These are phyloP conservation scores for Bostrychus sinensis DNA, from an alignment of 2,113 vertebrate genomes.

Conservation along the genomic window DNA sequence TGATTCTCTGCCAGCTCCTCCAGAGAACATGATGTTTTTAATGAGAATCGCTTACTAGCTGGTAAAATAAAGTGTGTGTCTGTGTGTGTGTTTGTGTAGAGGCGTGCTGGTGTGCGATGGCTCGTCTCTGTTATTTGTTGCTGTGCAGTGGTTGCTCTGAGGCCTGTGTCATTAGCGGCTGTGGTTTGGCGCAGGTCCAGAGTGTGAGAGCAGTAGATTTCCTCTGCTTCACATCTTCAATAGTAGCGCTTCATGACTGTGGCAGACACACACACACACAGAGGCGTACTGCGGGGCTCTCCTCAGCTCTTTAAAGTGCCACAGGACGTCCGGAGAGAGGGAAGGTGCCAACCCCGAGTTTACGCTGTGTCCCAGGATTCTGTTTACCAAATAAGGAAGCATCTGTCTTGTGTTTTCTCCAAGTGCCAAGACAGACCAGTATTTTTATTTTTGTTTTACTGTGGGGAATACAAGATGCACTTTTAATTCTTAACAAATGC, in stretches of 20 bases:
- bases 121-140: conserved; percentile 33
- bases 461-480: neutral
- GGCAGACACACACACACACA: conserved; percentile 51
- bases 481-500: neutral
- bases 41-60: conserved; percentile 34
- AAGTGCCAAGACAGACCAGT: conserved; percentile 22
- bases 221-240: conserved; percentile 39
- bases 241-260: conserved; percentile 47
- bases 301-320: conserved; percentile 49
- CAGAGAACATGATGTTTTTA: conserved; percentile 27
- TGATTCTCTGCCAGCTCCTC: conserved; percentile 12
- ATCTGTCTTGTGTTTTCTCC: conserved; percentile 63
- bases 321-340: conserved; percentile 40
- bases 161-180: conserved; percentile 52
- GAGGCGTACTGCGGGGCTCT: conserved; percentile 35
- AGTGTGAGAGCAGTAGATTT: conserved; percentile 58
- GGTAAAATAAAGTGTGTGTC: conserved; percentile 23
- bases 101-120: conserved; percentile 14
- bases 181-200: conserved; percentile 65
- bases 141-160: conserved; percentile 46
- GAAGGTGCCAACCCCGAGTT: conserved; percentile 71
- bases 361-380: conserved; percentile 48
- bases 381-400: conserved; percentile 78
- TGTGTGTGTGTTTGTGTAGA: conserved; percentile 19
- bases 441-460: too few relatives aligned